A percentile compares a stretch with the other conserved stretches of the same genome.
phyloP scores from a whole-genome alignment of 1,140 invertebrate genomes.

The Brachionus manjavacas region DNA sequence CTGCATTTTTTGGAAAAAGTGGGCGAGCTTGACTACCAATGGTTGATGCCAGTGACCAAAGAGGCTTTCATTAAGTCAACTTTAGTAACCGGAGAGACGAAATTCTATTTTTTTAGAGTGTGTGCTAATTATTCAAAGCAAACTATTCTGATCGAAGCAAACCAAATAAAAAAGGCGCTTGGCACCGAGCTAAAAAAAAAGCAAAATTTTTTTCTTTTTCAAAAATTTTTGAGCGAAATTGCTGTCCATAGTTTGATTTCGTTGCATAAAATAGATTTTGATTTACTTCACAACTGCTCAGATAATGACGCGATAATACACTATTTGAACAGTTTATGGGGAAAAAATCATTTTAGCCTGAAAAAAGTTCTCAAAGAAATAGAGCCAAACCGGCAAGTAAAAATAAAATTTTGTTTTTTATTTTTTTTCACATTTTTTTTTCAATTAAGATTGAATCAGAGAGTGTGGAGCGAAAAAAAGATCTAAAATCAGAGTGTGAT shows the following conservation, averaged over 20 bases:
- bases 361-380: constrained; percentile 18
- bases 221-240: constrained; percentile 10
- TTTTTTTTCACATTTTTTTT: background rate
- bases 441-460: background rate
- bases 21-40: background rate
- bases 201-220: background rate
- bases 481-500: background rate
- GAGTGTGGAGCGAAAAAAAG: background rate
- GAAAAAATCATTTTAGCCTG: constrained; percentile 16
- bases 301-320: background rate
- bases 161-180: background rate
- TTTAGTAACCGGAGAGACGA: background rate
- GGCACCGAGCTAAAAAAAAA: background rate
- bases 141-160: background rate
- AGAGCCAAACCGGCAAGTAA: background rate
- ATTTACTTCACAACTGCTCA: background rate
- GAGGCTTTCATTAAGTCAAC: background rate
- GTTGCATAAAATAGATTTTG: background rate
- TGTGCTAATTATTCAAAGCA: background rate
- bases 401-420: background rate
- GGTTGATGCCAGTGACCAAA: background rate
- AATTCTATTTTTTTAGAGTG: background rate
- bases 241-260: constrained; percentile 37
- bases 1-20: constrained; percentile 22
- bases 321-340: constrained; percentile 29